Percentiles rank a stretch among this genome's conserved stretches.
These are phyloP conservation scores for Manis crassicaudata DNA, from an alignment of 2,797 vertebrate species.

Conservation along the genomic window DNA sequence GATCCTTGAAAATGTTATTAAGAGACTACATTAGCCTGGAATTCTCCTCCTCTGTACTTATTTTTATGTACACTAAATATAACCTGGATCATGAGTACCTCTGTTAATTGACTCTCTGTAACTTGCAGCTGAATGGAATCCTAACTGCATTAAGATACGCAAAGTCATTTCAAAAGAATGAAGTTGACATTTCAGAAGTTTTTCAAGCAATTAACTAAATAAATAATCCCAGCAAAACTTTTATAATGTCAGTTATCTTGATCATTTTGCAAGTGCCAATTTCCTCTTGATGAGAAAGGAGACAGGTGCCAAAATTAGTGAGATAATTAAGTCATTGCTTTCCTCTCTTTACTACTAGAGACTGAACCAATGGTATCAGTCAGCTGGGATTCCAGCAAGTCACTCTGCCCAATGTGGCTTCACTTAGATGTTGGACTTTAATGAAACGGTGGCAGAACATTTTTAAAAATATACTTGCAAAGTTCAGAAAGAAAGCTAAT, in stretches of 20 bases:
- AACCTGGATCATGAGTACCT: fast-evolving
- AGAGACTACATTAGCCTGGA: not conserved
- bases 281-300: not conserved
- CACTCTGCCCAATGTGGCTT: not conserved
- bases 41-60: no score
- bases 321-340: not conserved
- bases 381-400: not conserved
- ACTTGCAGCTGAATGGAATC: not conserved
- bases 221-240: not conserved
- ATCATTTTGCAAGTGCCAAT: not conserved
- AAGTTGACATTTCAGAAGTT: not conserved
- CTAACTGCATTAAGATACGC: not conserved
- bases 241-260: not conserved
- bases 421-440: not conserved
- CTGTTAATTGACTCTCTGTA: not conserved
- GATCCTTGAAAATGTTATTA: not conserved
- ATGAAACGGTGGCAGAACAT: not conserved
- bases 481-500: not conserved
- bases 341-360: not conserved
- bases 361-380: fast-evolving
- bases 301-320: not conserved
- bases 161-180: not conserved
- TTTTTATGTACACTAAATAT: not conserved
- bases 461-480: not conserved
- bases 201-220: not conserved